These are phyloP conservation scores for Bucco capensis DNA, from an alignment of 2,113 vertebrate genomes.

Conservation along the genomic window DNA sequence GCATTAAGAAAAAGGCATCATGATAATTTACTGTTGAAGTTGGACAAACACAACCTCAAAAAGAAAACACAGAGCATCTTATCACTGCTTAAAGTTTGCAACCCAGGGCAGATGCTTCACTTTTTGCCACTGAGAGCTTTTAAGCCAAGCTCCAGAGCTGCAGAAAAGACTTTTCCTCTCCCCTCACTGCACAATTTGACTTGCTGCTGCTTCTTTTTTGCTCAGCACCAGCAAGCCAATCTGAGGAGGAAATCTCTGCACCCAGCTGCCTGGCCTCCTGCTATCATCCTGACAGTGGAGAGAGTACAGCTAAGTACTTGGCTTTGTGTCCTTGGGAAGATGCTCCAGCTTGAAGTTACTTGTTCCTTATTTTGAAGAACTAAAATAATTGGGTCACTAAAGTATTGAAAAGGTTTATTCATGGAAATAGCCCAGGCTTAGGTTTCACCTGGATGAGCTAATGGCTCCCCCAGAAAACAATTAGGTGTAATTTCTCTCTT, in stretches of 20 bases:
- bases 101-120: neutral
- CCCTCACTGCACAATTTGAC: neutral
- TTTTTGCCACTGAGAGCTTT: neutral
- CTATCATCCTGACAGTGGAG: neutral
- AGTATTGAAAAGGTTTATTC: slow-evolving; percentile 6
- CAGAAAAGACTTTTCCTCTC: neutral
- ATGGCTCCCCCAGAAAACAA: slow-evolving; percentile 56
- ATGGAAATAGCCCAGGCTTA: neutral
- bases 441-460: slow-evolving; percentile 27
- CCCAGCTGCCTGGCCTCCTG: neutral
- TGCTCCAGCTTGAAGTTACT: neutral
- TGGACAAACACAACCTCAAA: neutral
- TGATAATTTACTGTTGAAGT: neutral
- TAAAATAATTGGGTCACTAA: slow-evolving; percentile 52
- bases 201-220: neutral
- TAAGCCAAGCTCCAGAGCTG: neutral
- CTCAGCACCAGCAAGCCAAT: neutral
- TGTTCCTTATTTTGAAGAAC: neutral
- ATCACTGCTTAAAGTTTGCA: neutral
- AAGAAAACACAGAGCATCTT: neutral
- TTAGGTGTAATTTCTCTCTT: slow-evolving; percentile 41
- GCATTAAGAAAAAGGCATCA: neutral
- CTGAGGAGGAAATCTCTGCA: neutral
- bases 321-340: slow-evolving; percentile 23
- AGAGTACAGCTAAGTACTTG: neutral